Percentiles rank a stretch among this genome's conserved stretches.
phyloP scores from a whole-genome alignment of 2,797 vertebrate species.

The Poeciliopsis turneri region DNA sequence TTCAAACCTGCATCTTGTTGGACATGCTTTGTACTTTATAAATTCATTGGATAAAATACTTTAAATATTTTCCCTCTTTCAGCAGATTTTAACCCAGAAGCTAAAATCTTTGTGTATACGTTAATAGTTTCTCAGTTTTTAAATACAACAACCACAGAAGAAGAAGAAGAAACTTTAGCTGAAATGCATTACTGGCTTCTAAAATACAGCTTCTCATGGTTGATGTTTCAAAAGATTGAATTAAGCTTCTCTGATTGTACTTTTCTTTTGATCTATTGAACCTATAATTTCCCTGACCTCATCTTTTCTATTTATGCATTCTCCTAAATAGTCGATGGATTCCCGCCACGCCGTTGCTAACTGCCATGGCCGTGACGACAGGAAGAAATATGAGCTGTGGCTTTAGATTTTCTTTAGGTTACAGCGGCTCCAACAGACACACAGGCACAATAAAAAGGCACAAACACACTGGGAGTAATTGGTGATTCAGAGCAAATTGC shows the following conservation, averaged over 20 bases:
- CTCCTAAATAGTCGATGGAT: constrained; percentile 9
- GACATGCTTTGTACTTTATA: background rate
- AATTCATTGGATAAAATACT: background rate
- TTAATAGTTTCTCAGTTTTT: background rate
- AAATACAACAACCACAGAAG: background rate
- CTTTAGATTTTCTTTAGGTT: constrained; percentile 41
- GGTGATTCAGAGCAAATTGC: constrained; percentile 53
- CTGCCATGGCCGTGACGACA: background rate
- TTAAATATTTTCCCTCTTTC: no score
- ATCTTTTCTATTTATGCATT: background rate
- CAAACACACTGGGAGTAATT: constrained; percentile 35
- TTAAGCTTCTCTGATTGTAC: background rate
- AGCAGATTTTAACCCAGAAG: background rate
- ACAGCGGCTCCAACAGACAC: constrained; percentile 17
- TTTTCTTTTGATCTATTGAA: background rate
- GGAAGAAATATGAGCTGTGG: constrained; percentile 20
- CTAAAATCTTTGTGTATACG: background rate
- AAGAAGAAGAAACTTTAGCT: background rate
- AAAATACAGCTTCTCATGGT: no score
- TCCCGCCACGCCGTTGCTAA: constrained; percentile 3
- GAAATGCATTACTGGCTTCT: background rate
- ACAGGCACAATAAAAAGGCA: constrained; percentile 10
- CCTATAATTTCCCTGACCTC: background rate
- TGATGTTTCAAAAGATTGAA: background rate
- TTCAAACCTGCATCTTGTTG: background rate